Evolutionary conservation across 2,888 invertebrate species (phyloP).

Genomic region (Pterostichus niger): DNA sequence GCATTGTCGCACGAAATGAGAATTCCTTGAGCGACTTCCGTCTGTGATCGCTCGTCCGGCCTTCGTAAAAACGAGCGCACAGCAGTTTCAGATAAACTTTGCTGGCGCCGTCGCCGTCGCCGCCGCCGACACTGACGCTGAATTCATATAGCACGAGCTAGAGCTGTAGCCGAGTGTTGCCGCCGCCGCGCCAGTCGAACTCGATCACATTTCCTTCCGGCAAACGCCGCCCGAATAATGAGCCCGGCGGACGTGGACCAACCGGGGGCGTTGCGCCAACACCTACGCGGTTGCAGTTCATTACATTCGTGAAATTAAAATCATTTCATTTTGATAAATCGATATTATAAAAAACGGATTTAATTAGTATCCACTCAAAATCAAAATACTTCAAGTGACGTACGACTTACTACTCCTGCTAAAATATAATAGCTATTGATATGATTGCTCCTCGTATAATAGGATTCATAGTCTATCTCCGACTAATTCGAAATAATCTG

Average conservation of each 20-base stretch:
- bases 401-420: too few species aligned
- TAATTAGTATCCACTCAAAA: too few species aligned
- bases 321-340: too few species aligned
- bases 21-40: slow-evolving; percentile 52
- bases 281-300: too few species aligned
- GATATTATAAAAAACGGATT: too few species aligned
- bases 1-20: slow-evolving; percentile 44
- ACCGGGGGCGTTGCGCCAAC: too few species aligned
- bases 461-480: too few species aligned
- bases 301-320: too few species aligned
- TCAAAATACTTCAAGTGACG: too few species aligned
- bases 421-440: too few species aligned
- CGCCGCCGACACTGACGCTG: slow-evolving; percentile 42
- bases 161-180: neutral
- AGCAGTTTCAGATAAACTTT: slow-evolving; percentile 66
- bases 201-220: slow-evolving; percentile 53
- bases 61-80: slow-evolving; percentile 59
- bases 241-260: neutral
- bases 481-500: too few species aligned
- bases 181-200: neutral
- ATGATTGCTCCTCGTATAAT: too few species aligned
- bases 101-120: slow-evolving; percentile 62
- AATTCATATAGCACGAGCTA: slow-evolving; percentile 26
- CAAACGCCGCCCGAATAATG: slow-evolving; percentile 58
- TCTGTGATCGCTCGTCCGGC: slow-evolving; percentile 45